These are phyloP conservation scores for Catagonus wagneri DNA, from an alignment of 2,113 vertebrate genomes.

Conservation along the genomic window DNA sequence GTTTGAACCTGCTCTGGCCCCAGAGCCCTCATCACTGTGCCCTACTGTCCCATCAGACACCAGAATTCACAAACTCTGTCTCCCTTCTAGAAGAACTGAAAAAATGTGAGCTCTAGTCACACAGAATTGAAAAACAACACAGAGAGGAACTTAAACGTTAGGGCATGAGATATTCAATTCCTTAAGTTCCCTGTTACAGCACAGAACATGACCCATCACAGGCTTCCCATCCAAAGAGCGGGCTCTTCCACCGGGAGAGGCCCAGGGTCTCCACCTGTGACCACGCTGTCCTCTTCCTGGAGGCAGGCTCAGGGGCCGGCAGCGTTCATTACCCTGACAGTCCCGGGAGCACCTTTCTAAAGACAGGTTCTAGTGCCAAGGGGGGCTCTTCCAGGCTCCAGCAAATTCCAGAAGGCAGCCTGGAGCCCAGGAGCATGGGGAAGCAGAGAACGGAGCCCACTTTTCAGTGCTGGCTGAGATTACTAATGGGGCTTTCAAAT, in stretches of 20 bases:
- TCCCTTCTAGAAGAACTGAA: background rate
- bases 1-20: background rate
- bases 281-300: background rate
- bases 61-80: background rate
- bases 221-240: background rate
- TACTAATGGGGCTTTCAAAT: background rate
- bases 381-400: background rate
- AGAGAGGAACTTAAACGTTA: background rate
- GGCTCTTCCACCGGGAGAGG: background rate
- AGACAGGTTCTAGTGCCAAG: background rate
- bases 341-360: background rate
- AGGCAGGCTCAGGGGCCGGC: background rate
- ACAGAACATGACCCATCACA: background rate
- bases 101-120: too few relatives aligned
- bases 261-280: background rate
- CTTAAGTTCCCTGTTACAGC: background rate
- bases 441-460: background rate
- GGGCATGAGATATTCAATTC: background rate
- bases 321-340: background rate
- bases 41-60: background rate
- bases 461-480: background rate
- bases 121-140: background rate
- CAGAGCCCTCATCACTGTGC: background rate
- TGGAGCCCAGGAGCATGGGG: background rate
- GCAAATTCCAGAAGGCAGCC: background rate